Base-by-base conservation (phyloP, 1,140 invertebrate genomes). In the Zaprionus gabonicus region DNA sequence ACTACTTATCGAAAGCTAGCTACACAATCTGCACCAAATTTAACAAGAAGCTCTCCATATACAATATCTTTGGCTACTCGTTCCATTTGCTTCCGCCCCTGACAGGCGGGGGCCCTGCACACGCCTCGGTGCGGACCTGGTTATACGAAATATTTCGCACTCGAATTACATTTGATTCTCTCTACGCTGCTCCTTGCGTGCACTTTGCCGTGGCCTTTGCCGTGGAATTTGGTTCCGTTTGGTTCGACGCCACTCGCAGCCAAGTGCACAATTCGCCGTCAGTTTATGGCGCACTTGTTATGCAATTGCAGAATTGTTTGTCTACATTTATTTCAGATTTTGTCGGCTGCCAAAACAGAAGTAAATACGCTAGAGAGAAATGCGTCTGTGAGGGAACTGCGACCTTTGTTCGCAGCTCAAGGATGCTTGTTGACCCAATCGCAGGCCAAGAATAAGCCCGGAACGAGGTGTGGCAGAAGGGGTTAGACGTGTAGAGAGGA, bases 361-460 rank as follows among this genome's bases (percentile, higher is more conserved):
- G 17, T 56, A 73, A 78, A 74, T 76, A 28, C 31, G 31, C 3
- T 34, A 9, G 31, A 34, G 36, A 64, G 27, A 69, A 25, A 72
- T 81, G 59, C 65, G 68, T 67, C 53, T 68, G 58, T n/a, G 41
- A n/a, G 41, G 56, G 80, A 28, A 80, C 49, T 62, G 77, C 68
- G 85, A 90, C 85, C 84, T 90, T 90, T 81, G 81, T 79, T 41
- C 63, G 69, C 74, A 77, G 55, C 71, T 88, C 85, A 88, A 88
- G 85, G 85, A 81, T 81, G 65, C 66, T 80, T 78, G 73, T 72
- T 90, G 81, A 81, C 78, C 81, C 53, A 58, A 65, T 53, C 53
- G 27, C 41, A 66, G 41, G 76, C 78, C 85, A 90, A 88, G 81
- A 90, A 85, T 76, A 85, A 90, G 74, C 71, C 38, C 25, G 51